phyloP scores from a whole-genome alignment of 2,888 invertebrate species.

The Lasiommata megera region DNA sequence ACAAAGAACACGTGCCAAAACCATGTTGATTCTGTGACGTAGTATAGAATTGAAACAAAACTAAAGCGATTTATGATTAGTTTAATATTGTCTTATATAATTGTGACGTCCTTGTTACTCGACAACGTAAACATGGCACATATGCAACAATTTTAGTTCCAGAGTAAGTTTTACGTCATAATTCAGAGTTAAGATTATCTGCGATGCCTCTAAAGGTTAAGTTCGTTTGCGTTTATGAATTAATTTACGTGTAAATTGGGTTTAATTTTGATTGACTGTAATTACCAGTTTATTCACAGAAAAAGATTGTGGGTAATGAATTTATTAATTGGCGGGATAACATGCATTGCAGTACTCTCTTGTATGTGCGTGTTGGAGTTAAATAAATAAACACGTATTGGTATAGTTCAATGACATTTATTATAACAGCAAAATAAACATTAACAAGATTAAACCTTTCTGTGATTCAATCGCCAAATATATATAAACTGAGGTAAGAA shows the following conservation, averaged over 20 bases:
- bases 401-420: conserved; percentile 24
- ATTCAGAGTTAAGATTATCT: not conserved
- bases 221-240: not conserved
- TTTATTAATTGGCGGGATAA: too few species aligned
- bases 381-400: conserved; percentile 14
- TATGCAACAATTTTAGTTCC: not conserved
- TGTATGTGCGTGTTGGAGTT: too few species aligned
- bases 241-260: not conserved
- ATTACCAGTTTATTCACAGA: too few species aligned
- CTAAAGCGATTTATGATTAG: not conserved
- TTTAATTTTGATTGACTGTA: too few species aligned
- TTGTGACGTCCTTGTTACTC: not conserved
- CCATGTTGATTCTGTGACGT: not conserved
- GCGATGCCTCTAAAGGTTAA: not conserved
- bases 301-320: too few species aligned
- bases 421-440: conserved; percentile 19
- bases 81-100: not conserved
- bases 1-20: not conserved
- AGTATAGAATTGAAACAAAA: not conserved
- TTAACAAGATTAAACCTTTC: conserved; percentile 1
- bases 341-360: too few species aligned
- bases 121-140: not conserved
- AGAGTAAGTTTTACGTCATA: not conserved
- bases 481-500: too few species aligned
- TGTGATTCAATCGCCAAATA: not conserved